phyloP scores from a whole-genome alignment of 2,888 invertebrate species.

The Sphecodes monilicornis region DNA sequence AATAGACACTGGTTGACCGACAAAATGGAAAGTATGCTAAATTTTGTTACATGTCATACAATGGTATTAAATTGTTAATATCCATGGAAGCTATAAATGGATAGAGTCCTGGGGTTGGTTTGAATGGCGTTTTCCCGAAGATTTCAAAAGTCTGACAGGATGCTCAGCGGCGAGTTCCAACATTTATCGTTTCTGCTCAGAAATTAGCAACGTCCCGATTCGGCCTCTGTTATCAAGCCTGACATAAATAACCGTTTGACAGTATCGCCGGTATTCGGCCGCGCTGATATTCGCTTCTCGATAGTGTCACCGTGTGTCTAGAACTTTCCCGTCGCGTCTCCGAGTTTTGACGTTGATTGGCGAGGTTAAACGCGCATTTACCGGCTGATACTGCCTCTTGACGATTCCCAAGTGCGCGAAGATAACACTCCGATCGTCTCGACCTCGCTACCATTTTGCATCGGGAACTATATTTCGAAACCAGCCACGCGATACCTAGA shows the following conservation, averaged over 20 bases:
- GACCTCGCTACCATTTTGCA: conserved; percentile 27
- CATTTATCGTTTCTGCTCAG: conserved; percentile 40
- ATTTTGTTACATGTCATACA: background rate
- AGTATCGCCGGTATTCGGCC: conserved; percentile 38
- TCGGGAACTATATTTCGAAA: background rate
- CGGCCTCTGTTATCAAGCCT: conserved; percentile 28
- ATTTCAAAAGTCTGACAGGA: background rate
- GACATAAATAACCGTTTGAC: conserved; percentile 44
- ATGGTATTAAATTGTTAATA: background rate
- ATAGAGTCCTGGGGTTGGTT: background rate
- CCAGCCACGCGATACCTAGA: background rate
- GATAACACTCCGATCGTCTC: conserved; percentile 5
- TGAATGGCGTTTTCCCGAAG: background rate
- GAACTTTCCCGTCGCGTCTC: background rate
- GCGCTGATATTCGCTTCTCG: conserved; percentile 17
- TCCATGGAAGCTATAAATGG: background rate
- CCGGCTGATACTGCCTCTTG: conserved; percentile 31
- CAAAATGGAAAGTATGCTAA: background rate
- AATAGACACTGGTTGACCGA: background rate
- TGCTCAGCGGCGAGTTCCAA: background rate
- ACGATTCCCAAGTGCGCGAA: background rate
- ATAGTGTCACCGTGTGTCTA: conserved; percentile 20
- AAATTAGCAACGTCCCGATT: conserved; percentile 48
- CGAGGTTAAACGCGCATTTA: conserved; percentile 47
- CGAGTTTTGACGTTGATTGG: conserved; percentile 30